phyloP scores from a whole-genome alignment of 1,140 invertebrate genomes.

The Triops longicaudatus region DNA sequence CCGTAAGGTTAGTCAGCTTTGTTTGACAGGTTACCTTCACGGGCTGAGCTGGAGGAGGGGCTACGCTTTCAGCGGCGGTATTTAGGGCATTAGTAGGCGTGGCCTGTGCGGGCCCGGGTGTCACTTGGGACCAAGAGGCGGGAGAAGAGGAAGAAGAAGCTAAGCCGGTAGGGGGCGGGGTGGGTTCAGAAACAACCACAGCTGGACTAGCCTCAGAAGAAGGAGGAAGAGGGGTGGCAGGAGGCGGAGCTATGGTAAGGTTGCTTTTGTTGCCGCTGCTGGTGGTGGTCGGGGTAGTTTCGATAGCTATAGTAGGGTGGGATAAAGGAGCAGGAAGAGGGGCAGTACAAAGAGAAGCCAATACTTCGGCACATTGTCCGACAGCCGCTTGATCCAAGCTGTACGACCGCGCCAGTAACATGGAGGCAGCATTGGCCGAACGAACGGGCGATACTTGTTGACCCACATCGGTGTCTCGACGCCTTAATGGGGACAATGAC shows the following conservation, averaged over 20 bases:
- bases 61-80: slow-evolving; percentile 18
- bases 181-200: background rate
- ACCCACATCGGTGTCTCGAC: background rate
- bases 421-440: background rate
- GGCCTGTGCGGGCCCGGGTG: background rate
- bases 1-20: slow-evolving; percentile 25
- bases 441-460: background rate
- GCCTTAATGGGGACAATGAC: background rate
- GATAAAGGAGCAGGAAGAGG: slow-evolving; percentile 18
- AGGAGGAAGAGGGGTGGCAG: background rate
- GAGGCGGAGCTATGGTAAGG: slow-evolving; percentile 14
- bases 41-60: slow-evolving; percentile 3
- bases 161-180: slow-evolving; percentile 12
- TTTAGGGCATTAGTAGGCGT: slow-evolving; percentile 14
- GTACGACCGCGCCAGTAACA: background rate
- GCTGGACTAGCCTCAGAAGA: slow-evolving; percentile 19
- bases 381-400: slow-evolving; percentile 1
- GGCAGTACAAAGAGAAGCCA: slow-evolving; percentile 11
- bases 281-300: background rate
- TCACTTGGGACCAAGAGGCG: background rate
- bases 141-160: slow-evolving; percentile 20
- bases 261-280: background rate
- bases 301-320: background rate
- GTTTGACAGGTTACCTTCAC: slow-evolving; percentile 30
- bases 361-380: slow-evolving; percentile 9